Conservation (phyloP, 2,797 vertebrate genomes). For the Typhlichthys eigenmanni region DNA sequence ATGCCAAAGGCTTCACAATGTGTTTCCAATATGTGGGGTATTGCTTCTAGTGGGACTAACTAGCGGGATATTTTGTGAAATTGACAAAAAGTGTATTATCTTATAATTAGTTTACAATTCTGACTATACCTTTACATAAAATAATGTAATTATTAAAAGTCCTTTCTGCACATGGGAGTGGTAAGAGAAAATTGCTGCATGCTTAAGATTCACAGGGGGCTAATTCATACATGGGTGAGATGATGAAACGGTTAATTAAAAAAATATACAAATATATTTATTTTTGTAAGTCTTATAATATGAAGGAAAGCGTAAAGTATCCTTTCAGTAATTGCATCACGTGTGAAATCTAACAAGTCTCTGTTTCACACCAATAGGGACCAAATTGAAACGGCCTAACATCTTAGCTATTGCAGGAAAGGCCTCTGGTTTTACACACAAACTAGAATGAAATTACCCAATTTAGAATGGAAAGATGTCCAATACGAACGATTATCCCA, state of each 20-base stretch:
- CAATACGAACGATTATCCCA: slow-evolving; percentile 55
- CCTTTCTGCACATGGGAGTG: not conserved
- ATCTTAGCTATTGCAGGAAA: no score
- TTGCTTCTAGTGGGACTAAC: no score
- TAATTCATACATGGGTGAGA: not conserved
- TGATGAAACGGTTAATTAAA: not conserved
- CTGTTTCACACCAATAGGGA: slow-evolving; percentile 15
- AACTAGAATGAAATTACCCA: slow-evolving; percentile 27
- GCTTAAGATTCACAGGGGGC: not conserved
- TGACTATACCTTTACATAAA: not conserved
- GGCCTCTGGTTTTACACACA: not conserved
- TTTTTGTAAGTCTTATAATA: slow-evolving; percentile 1
- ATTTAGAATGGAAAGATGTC: slow-evolving; percentile 46
- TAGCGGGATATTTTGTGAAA: no score
- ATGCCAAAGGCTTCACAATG: no score
- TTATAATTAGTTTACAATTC: no score
- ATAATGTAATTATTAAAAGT: slow-evolving; percentile 11
- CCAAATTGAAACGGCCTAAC: not conserved
- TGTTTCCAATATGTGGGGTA: no score
- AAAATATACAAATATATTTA: slow-evolving; percentile 1
- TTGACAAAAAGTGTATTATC: no score
- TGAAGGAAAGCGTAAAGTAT: not conserved
- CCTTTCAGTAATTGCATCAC: no score
- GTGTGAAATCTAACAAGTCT: no score
- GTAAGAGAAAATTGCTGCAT: no score